These are phyloP conservation scores for Plecotus auritus DNA, from an alignment of 2,113 vertebrate species.

Conservation along the genomic window DNA sequence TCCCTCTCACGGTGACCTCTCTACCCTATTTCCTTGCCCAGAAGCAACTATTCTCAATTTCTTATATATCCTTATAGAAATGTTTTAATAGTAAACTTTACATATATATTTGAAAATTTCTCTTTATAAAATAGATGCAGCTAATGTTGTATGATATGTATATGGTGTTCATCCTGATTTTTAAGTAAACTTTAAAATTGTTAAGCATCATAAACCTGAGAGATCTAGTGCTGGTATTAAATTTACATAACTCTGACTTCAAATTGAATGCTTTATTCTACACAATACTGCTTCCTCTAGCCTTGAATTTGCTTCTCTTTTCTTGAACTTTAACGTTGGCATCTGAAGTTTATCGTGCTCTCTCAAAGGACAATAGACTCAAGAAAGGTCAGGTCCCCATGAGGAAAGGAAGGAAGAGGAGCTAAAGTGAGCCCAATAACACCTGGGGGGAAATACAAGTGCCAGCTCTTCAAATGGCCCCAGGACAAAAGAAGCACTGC, in stretches of 20 bases:
- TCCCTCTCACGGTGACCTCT: not conserved
- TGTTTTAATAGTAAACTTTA: not conserved
- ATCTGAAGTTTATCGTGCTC: not conserved
- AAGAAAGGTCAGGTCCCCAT: not conserved
- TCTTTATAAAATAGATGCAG: not conserved
- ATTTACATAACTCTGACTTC: not conserved
- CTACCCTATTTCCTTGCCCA: not conserved
- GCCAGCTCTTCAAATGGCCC: not conserved
- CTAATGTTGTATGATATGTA: not conserved
- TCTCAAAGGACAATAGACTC: not conserved
- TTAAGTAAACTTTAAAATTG: not conserved
- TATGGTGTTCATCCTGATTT: not conserved
- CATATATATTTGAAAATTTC: not conserved
- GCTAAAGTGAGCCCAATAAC: not conserved
- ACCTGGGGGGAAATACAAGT: conserved; percentile 15
- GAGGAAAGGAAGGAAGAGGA: not conserved
- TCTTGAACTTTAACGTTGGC: not conserved
- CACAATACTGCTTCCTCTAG: not conserved
- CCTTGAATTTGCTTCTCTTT: not conserved
- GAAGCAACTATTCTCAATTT: not conserved
- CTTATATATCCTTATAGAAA: not conserved
- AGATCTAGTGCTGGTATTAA: not conserved
- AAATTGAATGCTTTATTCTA: not conserved
- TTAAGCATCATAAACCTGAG: not conserved
- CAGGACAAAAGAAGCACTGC: not conserved